phyloP scores from a whole-genome alignment of 2,888 invertebrate species.

The Apamea monoglypha region DNA sequence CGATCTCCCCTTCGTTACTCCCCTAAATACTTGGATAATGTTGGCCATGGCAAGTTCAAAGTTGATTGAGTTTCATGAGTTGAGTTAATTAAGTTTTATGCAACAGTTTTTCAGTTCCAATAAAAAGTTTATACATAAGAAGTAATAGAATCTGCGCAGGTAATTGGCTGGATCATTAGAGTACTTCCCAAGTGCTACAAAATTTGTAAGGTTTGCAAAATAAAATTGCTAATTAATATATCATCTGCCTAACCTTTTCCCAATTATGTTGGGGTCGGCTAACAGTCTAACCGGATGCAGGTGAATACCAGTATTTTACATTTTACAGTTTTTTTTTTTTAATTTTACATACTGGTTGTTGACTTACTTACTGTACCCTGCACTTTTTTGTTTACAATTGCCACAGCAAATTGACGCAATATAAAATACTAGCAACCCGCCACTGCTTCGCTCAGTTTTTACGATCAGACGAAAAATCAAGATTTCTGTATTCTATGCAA shows the following conservation, averaged over 20 bases:
- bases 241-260: no score
- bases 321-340: no score
- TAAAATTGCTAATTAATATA: not conserved
- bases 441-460: not conserved
- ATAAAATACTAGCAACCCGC: not conserved
- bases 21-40: constrained; percentile 22
- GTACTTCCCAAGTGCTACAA: not conserved
- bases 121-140: not conserved
- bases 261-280: no score
- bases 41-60: not conserved
- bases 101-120: not conserved
- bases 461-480: not conserved
- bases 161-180: not conserved
- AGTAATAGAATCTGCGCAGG: not conserved
- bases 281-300: no score
- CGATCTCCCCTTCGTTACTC: constrained; percentile 27
- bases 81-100: not conserved
- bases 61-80: constrained; percentile 2
- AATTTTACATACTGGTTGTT: no score
- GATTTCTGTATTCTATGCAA: not conserved
- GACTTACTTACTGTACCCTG: not conserved
- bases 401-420: not conserved
- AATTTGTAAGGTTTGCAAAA: not conserved
- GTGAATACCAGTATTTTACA: no score
- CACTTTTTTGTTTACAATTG: not conserved